phyloP scores from a whole-genome alignment of 2,797 vertebrate genomes.

The Stomatorhinus walkeri region DNA sequence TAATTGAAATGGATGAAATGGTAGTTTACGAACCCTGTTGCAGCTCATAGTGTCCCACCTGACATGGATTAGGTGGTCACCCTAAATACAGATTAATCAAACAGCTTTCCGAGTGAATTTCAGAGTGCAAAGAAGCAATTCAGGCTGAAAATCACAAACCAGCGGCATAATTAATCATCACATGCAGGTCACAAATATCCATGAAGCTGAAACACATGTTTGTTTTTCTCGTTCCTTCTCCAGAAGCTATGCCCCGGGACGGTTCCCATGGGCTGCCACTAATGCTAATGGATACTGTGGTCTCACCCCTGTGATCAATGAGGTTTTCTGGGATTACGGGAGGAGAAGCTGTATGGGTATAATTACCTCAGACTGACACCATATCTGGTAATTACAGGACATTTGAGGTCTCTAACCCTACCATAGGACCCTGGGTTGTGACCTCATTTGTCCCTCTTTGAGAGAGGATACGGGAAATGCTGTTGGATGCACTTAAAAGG shows the following conservation, averaged over 20 bases:
- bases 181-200: slow-evolving; percentile 1
- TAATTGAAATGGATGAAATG: not conserved
- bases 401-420: not conserved
- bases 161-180: not conserved
- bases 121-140: not conserved
- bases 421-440: not conserved
- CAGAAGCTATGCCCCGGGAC: not conserved
- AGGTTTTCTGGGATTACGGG: not conserved
- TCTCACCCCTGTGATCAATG: slow-evolving; percentile 18
- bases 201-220: not conserved
- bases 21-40: not conserved
- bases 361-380: slow-evolving; percentile 12
- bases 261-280: not conserved
- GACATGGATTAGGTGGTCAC: not conserved
- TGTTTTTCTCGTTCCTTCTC: not conserved
- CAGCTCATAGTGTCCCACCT: not conserved
- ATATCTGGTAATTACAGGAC: slow-evolving; percentile 16
- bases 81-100: not conserved
- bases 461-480: not conserved
- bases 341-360: not conserved
- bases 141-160: not conserved
- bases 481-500: not conserved
- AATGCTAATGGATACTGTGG: not conserved
- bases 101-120: not conserved
- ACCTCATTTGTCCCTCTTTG: not conserved